Base-by-base conservation (phyloP, 2,888 invertebrate genomes). In the Cheilosia vernalis region DNA sequence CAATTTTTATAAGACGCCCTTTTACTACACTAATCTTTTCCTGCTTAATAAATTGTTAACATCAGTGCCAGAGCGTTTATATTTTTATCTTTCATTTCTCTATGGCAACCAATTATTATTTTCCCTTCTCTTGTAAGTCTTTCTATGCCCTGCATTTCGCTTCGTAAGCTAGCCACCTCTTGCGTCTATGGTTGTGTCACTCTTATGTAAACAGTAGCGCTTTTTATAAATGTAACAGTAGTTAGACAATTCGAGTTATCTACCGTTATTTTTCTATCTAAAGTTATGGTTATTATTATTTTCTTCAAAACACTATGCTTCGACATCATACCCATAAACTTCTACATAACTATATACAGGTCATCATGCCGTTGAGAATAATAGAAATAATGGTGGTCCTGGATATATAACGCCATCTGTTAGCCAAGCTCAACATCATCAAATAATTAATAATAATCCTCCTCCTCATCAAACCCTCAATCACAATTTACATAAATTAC, bases 341-440 rank as follows among this genome's bases (percentile, higher is more conserved):
- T 63, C 61, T 80, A 73, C 56, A 85, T 67, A 80, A 13, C 76
- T 85, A 84, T 86, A 64, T 80, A 63, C 85, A 85, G 90, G 90
- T 89, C 90, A 89, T 88, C 67, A 88, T 69, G 86, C 87, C 51
- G 87, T 89, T 79, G 89, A 88, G 55, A 86, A 83, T 88, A 84
- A 88, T 72, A 85, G 78, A 70, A 83, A 87, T 44, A 79, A 73
- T 61, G 79, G 79, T 72, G 73, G 58, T 53, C 53, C 74, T 56
- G 86, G 87, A 82, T 79, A 87, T 80, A 77, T 73, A 73, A 81
- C 88, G 74, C 81, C 88, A 87, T 80, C 88, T 55, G 77, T 84
- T 74, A 76, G 82, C 66, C 84, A 78, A 78, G 87, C 87, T 73
- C 88, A 87, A 67, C 87, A 82, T 87, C 88, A 80, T 60, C 83